Conservation (phyloP, 1,140 invertebrate genomes). For the Rhopalosiphum padi region DNA sequence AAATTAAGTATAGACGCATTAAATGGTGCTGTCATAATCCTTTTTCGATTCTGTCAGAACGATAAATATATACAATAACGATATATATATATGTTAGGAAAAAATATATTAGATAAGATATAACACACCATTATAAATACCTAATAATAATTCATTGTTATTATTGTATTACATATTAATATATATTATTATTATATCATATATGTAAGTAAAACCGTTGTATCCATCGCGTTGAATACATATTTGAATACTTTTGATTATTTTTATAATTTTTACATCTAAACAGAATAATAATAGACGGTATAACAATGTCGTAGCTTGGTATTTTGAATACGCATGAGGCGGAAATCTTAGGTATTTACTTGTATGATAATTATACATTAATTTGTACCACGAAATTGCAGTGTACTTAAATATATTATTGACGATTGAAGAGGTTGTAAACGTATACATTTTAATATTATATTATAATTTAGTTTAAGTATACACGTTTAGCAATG, state of each 20-base stretch:
- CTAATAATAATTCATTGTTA: no score
- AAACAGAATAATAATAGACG: no score
- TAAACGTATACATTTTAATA: neutral
- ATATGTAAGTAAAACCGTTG: neutral
- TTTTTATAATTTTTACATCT: no score
- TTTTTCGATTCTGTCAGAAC: no score
- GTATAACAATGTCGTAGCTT: neutral
- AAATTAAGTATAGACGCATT: neutral
- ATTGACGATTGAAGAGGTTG: neutral
- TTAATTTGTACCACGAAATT: neutral
- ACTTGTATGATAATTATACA: neutral
- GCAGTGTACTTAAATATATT: neutral
- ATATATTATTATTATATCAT: neutral
- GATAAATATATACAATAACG: no score
- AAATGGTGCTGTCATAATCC: neutral
- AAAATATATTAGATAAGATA: no score
- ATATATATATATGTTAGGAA: no score
- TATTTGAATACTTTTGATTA: neutral
- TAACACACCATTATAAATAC: no score
- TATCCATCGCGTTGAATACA: neutral
- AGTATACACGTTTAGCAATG: neutral
- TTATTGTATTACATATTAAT: no score
- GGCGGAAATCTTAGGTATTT: neutral
- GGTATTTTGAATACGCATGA: neutral
- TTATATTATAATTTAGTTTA: neutral